Conservation (phyloP, 2,113 vertebrate genomes). For the Elachura formosa region DNA sequence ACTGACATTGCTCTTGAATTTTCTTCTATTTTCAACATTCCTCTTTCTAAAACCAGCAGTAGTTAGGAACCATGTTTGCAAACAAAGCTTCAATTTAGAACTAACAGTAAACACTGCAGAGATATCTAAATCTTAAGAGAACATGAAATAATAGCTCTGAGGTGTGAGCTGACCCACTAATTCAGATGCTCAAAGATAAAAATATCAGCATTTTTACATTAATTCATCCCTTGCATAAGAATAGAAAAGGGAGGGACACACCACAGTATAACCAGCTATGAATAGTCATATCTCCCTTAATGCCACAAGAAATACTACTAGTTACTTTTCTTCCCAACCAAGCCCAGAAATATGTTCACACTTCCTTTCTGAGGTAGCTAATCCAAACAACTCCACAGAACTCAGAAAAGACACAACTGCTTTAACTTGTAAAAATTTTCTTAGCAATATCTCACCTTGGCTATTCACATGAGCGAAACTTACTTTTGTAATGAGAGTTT, state of each 20-base stretch:
- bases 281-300: not conserved
- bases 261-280: not conserved
- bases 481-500: not conserved
- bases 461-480: not conserved
- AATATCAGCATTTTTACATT: slow-evolving; percentile 1
- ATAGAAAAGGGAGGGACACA: not conserved
- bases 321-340: not conserved
- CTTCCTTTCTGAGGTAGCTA: not conserved
- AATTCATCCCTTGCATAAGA: not conserved
- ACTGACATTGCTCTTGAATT: not conserved
- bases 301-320: not conserved
- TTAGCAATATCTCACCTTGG: not conserved
- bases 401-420: not conserved
- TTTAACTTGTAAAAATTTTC: not conserved
- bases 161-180: slow-evolving; percentile 50
- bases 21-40: not conserved
- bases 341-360: not conserved
- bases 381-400: not conserved
- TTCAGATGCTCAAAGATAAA: slow-evolving; percentile 22
- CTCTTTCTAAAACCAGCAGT: not conserved
- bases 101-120: not conserved
- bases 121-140: not conserved
- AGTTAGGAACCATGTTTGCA: not conserved
- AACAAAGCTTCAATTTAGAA: slow-evolving; percentile 12
- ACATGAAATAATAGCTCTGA: slow-evolving; percentile 36